These are phyloP conservation scores for Sebastes itinus DNA, from an alignment of 2,797 vertebrate species.

Conservation along the genomic window DNA sequence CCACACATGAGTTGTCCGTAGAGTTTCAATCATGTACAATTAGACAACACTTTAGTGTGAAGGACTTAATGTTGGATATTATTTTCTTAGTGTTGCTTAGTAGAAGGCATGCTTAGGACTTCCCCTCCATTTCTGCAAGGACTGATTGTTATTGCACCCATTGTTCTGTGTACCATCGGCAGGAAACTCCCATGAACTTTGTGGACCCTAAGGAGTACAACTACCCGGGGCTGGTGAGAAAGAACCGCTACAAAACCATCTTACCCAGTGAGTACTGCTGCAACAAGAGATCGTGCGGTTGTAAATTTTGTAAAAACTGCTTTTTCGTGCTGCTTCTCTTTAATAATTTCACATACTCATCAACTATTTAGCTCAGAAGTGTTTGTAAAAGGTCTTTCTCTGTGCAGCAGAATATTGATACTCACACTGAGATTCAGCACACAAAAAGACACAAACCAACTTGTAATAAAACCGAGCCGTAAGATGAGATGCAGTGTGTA, in stretches of 20 bases:
- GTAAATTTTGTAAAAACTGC: neutral
- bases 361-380: slow-evolving; percentile 2
- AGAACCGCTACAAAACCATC: slow-evolving; percentile 99
- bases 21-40: slow-evolving; percentile 13
- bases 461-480: neutral
- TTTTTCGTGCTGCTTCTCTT: neutral
- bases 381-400: neutral
- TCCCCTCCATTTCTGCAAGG: slow-evolving; percentile 14
- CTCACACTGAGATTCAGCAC: neutral
- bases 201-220: slow-evolving; percentile 98
- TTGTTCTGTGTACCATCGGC: slow-evolving; percentile 62
- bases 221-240: slow-evolving; percentile 96
- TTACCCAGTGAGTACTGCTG: slow-evolving; percentile 91
- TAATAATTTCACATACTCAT: slow-evolving; percentile 9
- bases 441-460: neutral
- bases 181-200: slow-evolving; percentile 99
- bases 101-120: neutral
- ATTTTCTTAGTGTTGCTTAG: slow-evolving; percentile 4
- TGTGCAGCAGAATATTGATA: neutral
- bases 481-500: neutral
- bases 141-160: slow-evolving; percentile 32
- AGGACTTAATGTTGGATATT: slow-evolving; percentile 11
- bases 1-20: slow-evolving; percentile 17
- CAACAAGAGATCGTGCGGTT: neutral
- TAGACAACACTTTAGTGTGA: slow-evolving; percentile 6